These are phyloP conservation scores for Boulengeromyrus knoepffleri DNA, from an alignment of 2,113 vertebrate species.

Conservation along the genomic window DNA sequence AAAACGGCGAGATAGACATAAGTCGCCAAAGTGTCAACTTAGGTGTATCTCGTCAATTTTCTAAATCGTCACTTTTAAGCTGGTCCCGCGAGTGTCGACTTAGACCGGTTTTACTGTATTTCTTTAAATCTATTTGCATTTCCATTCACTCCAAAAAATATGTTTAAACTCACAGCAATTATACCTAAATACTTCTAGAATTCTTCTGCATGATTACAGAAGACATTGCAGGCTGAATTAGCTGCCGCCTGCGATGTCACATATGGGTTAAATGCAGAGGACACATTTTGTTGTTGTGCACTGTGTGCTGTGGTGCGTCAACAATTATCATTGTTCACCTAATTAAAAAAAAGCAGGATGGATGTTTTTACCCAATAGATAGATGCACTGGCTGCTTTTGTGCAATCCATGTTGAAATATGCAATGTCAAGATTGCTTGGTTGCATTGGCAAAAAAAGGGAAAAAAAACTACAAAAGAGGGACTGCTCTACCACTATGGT, in stretches of 20 bases:
- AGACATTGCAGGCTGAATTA: background rate
- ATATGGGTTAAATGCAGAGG: no score
- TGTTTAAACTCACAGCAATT: slow-evolving; percentile 16
- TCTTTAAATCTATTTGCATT: background rate
- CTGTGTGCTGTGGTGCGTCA: no score
- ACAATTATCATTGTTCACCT: no score
- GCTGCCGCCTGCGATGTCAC: no score
- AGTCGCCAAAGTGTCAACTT: no score
- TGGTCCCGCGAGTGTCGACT: no score
- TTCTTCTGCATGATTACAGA: background rate
- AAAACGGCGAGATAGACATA: no score
- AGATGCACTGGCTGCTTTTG: background rate
- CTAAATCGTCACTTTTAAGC: no score
- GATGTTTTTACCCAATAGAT: background rate
- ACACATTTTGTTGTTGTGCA: no score
- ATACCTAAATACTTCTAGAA: background rate
- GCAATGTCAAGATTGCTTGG: background rate
- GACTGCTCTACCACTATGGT: background rate
- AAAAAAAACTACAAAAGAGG: no score
- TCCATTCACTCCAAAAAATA: background rate
- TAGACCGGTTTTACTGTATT: no score
- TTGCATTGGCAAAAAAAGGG: background rate
- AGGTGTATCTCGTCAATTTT: no score
- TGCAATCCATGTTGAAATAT: background rate
- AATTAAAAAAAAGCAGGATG: background rate